These are phyloP conservation scores for Actinia equina DNA, from an alignment of 64 coral and sea anemone genomes.

Conservation along the genomic window DNA sequence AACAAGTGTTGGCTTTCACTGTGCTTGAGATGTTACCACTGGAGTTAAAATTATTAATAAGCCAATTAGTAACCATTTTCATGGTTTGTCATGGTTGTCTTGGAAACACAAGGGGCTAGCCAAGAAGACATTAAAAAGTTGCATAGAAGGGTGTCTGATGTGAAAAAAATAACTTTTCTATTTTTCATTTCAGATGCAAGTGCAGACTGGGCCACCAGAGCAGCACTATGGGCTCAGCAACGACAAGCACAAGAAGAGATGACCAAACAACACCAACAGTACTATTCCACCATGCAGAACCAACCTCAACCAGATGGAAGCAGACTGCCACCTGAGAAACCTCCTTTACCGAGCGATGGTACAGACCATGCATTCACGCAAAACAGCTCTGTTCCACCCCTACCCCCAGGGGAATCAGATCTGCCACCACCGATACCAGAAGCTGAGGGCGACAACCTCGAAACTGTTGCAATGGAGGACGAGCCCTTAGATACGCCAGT, in stretches of 20 bases:
- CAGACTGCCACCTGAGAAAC: slow-evolving; percentile 25
- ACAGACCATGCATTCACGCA: background rate
- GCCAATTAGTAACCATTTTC: no score
- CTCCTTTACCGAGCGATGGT: slow-evolving; percentile 11
- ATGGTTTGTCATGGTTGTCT: no score
- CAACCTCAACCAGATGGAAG: slow-evolving; percentile 28
- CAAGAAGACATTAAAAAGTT: no score
- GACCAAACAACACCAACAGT: slow-evolving; percentile 73
- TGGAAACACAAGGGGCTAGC: no score
- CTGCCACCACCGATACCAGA: slow-evolving; percentile 45
- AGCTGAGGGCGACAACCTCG: slow-evolving; percentile 67
- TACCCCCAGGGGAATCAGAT: slow-evolving; percentile 63
- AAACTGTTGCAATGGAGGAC: slow-evolving; percentile 95
- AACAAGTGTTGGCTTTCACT: no score
- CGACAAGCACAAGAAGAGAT: slow-evolving; percentile 79
- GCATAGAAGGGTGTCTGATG: background rate
- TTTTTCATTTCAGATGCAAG: slow-evolving; percentile 57
- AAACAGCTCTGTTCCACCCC: slow-evolving; percentile 41
- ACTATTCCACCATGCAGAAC: slow-evolving; percentile 47
- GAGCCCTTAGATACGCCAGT: slow-evolving; percentile 30
- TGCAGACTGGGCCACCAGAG: slow-evolving; percentile 87
- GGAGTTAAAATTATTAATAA: no score
- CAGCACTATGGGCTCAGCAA: slow-evolving; percentile 95
- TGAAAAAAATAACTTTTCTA: background rate
- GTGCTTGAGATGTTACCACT: no score